Percentiles rank a stretch among this genome's conserved stretches.
Conservation (phyloP, 2,888 invertebrate species). For the Calliopum simillimum region DNA sequence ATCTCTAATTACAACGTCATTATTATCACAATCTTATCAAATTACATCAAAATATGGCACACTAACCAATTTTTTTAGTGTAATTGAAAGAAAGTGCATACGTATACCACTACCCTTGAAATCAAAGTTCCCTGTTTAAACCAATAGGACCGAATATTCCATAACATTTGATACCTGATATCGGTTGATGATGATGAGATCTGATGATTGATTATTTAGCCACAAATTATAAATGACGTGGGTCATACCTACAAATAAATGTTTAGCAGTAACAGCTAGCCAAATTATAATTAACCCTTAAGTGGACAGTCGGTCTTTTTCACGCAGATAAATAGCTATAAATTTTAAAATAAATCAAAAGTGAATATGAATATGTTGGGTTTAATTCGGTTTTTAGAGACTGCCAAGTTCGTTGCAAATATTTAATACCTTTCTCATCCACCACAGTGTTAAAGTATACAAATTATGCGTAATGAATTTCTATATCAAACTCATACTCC, state of each 20-base stretch:
- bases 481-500: neutral
- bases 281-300: too few relatives aligned
- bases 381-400: too few relatives aligned
- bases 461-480: neutral
- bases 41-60: constrained; percentile 1
- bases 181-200: neutral
- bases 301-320: too few relatives aligned
- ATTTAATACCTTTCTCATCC: too few relatives aligned
- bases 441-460: too few relatives aligned
- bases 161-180: too few relatives aligned
- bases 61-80: neutral
- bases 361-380: too few relatives aligned
- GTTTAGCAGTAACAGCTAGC: too few relatives aligned
- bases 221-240: neutral
- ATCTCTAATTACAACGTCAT: neutral
- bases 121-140: neutral
- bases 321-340: too few relatives aligned
- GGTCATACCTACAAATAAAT: neutral
- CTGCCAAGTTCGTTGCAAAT: too few relatives aligned
- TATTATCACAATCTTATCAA: neutral
- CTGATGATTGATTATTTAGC: constrained; percentile 2
- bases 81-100: neutral
- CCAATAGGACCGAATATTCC: neutral
- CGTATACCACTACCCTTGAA: neutral
- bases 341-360: too few relatives aligned